Evolutionary conservation across 2,888 invertebrate genomes (phyloP).

Genomic region (Glyphotaelius pellucidus): DNA sequence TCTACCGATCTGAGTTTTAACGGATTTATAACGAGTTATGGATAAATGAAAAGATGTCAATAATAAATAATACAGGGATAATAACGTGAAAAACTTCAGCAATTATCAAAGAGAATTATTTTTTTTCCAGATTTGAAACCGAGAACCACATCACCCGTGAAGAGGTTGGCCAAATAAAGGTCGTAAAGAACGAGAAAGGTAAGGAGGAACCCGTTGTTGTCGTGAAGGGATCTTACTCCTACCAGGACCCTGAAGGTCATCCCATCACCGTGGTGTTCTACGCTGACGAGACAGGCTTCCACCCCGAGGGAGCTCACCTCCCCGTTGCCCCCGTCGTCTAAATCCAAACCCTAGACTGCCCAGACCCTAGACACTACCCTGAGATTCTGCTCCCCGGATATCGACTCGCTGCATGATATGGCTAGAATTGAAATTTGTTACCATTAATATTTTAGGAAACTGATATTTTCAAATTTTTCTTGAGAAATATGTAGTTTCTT

Average conservation of each 20-base stretch:
- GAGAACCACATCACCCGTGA: slow-evolving; percentile 62
- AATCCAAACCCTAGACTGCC: background rate
- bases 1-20: too few species aligned
- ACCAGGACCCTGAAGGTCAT: slow-evolving; percentile 58
- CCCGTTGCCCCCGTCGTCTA: slow-evolving; percentile 59
- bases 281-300: slow-evolving; percentile 65
- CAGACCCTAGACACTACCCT: background rate
- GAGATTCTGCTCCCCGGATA: background rate
- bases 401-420: background rate
- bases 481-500: background rate
- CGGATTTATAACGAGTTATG: too few species aligned
- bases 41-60: too few species aligned
- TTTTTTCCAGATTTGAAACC: slow-evolving; percentile 62
- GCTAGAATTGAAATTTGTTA: background rate
- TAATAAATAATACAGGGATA: too few species aligned
- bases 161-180: slow-evolving; percentile 60
- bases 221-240: slow-evolving; percentile 61
- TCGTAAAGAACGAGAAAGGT: slow-evolving; percentile 64
- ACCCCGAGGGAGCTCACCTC: slow-evolving; percentile 62
- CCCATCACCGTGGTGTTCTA: slow-evolving; percentile 53
- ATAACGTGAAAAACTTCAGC: too few species aligned
- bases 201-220: slow-evolving; percentile 62
- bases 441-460: background rate
- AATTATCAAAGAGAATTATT: background rate
- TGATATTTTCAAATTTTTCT: background rate